Conservation (phyloP, 2,888 invertebrate species). For the Eutolmus rufibarbis region DNA sequence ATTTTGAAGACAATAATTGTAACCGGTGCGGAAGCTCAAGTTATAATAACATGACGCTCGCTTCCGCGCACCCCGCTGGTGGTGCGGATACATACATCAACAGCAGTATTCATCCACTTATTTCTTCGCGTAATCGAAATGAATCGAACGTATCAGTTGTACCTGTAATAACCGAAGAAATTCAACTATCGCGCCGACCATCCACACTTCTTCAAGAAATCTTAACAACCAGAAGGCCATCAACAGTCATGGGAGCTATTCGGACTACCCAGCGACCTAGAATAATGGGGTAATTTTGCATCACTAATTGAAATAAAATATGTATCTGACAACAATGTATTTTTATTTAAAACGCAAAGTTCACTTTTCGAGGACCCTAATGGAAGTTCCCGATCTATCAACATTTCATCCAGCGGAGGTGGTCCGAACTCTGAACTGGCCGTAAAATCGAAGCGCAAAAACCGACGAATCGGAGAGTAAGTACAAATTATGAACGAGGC, state of each 20-base stretch:
- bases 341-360: conserved; percentile 46
- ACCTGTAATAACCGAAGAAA: conserved; percentile 50
- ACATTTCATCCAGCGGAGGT: conserved; percentile 48
- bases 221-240: conserved; percentile 65
- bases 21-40: conserved; percentile 18
- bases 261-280: conserved; percentile 51
- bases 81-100: conserved; percentile 2
- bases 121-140: conserved; percentile 49
- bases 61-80: conserved; percentile 9
- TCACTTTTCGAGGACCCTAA: conserved; percentile 53
- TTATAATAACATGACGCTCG: conserved; percentile 26
- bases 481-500: conserved; percentile 49
- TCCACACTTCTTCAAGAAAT: conserved; percentile 61
- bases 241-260: conserved; percentile 69
- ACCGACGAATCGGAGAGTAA: conserved; percentile 64
- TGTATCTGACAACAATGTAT: not conserved
- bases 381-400: conserved; percentile 54
- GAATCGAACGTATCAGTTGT: conserved; percentile 53
- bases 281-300: conserved; percentile 54
- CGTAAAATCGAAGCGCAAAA: conserved; percentile 56
- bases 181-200: conserved; percentile 60
- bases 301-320: not conserved
- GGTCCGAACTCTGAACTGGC: conserved; percentile 48
- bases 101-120: conserved; percentile 16
- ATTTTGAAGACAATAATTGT: conserved; percentile 4